A percentile compares a stretch with the other conserved stretches of the same genome.
These are phyloP conservation scores for Cavia porcellus DNA, from an alignment of 2,113 vertebrate genomes.

Conservation along the genomic window DNA sequence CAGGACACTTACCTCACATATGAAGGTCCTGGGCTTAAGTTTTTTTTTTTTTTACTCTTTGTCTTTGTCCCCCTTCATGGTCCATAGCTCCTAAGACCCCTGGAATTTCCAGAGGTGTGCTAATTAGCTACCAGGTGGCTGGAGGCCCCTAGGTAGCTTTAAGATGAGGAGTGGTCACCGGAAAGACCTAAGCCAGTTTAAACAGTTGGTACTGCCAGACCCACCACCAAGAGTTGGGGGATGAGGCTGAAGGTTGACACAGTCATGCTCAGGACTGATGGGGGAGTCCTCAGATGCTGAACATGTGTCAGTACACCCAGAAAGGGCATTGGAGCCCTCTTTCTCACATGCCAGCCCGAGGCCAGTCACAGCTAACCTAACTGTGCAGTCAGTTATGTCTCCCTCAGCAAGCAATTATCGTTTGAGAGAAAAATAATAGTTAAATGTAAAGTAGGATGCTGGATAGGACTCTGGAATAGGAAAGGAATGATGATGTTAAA, in stretches of 20 bases:
- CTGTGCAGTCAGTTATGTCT: no score
- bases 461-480: not conserved
- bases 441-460: not conserved
- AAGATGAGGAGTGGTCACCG: not conserved
- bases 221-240: not conserved
- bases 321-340: no score
- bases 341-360: not conserved
- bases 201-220: not conserved
- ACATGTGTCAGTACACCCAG: not conserved
- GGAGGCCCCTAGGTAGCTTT: not conserved
- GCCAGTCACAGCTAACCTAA: not conserved
- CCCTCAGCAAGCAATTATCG: not conserved
- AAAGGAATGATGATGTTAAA: not conserved
- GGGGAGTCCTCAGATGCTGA: no score
- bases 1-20: not conserved
- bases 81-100: not conserved
- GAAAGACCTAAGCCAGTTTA: not conserved
- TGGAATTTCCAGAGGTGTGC: not conserved
- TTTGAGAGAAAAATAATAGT: conserved; percentile 1
- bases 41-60: not conserved
- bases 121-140: not conserved
- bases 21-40: no score
- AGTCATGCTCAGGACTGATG: not conserved
- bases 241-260: not conserved
- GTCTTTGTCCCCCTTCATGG: not conserved